Percentiles rank a stretch among this genome's conserved stretches.
These are phyloP conservation scores for Takifugu ocellatus DNA, from an alignment of 2,797 vertebrate genomes.

Conservation along the genomic window DNA sequence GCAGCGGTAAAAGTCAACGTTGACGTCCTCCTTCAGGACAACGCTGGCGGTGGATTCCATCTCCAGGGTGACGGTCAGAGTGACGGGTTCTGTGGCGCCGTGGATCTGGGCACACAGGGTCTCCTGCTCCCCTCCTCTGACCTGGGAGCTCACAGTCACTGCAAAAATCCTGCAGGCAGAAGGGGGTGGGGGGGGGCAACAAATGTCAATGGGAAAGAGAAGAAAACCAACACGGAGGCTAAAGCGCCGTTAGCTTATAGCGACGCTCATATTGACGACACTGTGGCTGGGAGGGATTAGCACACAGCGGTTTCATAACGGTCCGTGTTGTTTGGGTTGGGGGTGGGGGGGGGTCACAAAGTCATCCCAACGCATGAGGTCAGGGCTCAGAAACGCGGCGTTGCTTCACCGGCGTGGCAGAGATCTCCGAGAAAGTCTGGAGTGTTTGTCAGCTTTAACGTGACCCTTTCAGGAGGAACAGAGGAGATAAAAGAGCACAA, in stretches of 20 bases:
- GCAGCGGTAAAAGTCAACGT: conserved; percentile 58
- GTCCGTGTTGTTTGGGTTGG: no score
- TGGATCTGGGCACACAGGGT: conserved; percentile 66
- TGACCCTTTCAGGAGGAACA: no score
- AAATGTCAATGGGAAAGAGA: not conserved
- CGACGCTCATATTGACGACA: no score
- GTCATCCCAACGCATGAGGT: no score
- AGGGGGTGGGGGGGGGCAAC: not conserved
- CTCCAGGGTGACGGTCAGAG: conserved; percentile 42
- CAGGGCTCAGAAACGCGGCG: no score
- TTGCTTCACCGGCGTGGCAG: no score
- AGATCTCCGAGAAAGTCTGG: no score
- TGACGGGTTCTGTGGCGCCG: conserved; percentile 19
- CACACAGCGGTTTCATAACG: no score
- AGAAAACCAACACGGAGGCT: not conserved
- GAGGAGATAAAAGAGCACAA: no score
- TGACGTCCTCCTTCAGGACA: conserved; percentile 34
- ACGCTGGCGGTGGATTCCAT: not conserved
- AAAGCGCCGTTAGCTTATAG: not conserved
- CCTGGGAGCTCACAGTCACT: conserved; percentile 66
- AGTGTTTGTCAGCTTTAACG: no score
- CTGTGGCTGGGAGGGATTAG: no score
- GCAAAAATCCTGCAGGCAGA: conserved; percentile 58
- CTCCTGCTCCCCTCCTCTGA: conserved; percentile 59
- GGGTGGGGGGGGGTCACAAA: no score